These are phyloP conservation scores for Lineus longissimus DNA, from an alignment of 1,140 invertebrate species.

Conservation along the genomic window DNA sequence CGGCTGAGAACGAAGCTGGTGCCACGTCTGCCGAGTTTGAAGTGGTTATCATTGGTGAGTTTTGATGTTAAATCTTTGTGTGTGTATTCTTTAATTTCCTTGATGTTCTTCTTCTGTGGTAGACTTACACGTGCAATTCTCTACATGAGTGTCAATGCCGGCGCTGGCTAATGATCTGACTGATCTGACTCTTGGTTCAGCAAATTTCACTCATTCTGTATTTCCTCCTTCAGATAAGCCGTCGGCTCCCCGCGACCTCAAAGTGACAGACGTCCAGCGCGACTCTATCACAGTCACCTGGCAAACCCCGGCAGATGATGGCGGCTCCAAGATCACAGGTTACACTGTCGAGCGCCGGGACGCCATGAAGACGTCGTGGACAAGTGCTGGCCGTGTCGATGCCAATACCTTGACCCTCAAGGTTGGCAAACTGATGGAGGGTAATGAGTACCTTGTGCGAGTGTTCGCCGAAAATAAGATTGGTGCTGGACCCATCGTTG, in stretches of 20 bases:
- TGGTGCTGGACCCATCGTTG: slow-evolving; percentile 86
- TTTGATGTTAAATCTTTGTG: no score
- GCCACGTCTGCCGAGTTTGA: slow-evolving; percentile 46
- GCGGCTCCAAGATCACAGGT: slow-evolving; percentile 41
- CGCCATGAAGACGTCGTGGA: slow-evolving; percentile 76
- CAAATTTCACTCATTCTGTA: slow-evolving; percentile 16
- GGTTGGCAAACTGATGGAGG: slow-evolving; percentile 82
- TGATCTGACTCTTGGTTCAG: no score
- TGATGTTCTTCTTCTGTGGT: no score
- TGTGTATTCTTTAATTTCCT: no score
- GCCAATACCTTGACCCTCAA: slow-evolving; percentile 64
- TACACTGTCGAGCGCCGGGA: slow-evolving; percentile 52
- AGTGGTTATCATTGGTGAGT: slow-evolving; percentile 61
- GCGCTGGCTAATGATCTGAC: no score
- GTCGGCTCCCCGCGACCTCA: slow-evolving; percentile 34
- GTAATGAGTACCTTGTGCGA: slow-evolving; percentile 94
- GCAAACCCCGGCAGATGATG: slow-evolving; percentile 47
- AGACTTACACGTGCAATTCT: no score
- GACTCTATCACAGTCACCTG: slow-evolving; percentile 43
- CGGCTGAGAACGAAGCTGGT: slow-evolving; percentile 49
- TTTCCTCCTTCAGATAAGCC: slow-evolving; percentile 41
- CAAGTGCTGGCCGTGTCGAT: slow-evolving; percentile 63
- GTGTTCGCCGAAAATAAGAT: slow-evolving; percentile 92
- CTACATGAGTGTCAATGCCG: no score
- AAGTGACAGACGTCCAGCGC: slow-evolving; percentile 51